Base-by-base conservation (phyloP, 2,888 invertebrate genomes). In the Heliconius sara region DNA sequence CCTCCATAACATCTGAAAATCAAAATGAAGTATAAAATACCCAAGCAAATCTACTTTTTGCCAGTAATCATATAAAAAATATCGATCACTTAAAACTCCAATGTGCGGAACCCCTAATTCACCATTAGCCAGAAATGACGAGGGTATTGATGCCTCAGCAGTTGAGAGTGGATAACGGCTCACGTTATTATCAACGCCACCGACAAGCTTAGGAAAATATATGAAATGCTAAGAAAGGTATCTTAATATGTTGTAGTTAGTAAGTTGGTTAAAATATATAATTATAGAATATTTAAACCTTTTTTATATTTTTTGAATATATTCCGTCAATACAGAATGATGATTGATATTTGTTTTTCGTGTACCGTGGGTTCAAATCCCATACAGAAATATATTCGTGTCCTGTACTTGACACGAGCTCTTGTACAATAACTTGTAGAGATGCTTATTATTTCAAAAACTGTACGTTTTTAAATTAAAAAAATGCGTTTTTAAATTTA, bases 91-190 rank as follows among this genome's bases (percentile, higher is more conserved):
- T 73, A 73, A 65, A 75, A 66, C 66, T 75, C 43, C 30, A 13
- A 19, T 43, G 66, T 75, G 22, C 27, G 66, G 75, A 9, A 65
- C 63, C 52, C 71, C 27, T 81, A 81, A 78, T 79, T 71, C 74
- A 78, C 81, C 77, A 83, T 82, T 83, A 79, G 75, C 78, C 43
- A 80, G 81, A 78, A 79, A 83, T 81, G 83, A 83, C 83, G 76
- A 81, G 81, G 82, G 87, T 86, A 83, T 25, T 79, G 76, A 76
- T 70, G 76, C 77, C 76, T 79, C 79, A 75, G 79, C 81, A 80
- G 68, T 79, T 57, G 74, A 79, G 57, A 86, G 86, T 86, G 85
- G 87, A 86, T 89, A 88, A 88, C 88, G 87, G 87, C 87, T 83
- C 83, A 86, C 88, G 90, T 90, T 81, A 65, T 65, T 74, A 25